A percentile compares a stretch with the other conserved stretches of the same genome.
Evolutionary conservation across 23 tunicate genomes (phyloP).

Genomic region (Phallusia fumigata): DNA sequence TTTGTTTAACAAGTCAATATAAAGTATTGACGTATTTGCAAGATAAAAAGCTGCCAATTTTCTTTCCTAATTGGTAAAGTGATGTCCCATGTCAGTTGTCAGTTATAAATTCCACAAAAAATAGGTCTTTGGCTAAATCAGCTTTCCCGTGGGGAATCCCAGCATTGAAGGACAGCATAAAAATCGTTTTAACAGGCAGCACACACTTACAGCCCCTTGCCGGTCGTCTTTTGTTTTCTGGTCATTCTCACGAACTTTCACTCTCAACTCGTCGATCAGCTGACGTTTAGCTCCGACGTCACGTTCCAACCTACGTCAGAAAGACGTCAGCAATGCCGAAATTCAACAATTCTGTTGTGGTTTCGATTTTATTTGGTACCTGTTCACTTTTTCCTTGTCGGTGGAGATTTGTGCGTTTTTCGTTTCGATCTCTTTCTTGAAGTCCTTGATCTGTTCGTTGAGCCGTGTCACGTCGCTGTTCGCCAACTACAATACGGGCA

Average conservation of each 20-base stretch:
- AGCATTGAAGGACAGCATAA: background rate
- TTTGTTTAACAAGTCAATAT: too few species aligned
- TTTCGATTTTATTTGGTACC: constrained; percentile 16
- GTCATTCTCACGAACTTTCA: constrained; percentile 56
- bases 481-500: constrained; percentile 35
- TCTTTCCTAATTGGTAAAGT: too few species aligned
- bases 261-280: constrained; percentile 84
- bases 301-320: constrained; percentile 62
- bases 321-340: background rate
- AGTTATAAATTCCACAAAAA: too few species aligned
- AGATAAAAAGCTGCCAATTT: too few species aligned
- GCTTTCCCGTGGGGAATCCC: too few species aligned
- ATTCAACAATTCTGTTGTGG: background rate
- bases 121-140: too few species aligned
- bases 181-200: background rate
- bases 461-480: constrained; percentile 43
- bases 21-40: too few species aligned
- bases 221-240: constrained; percentile 36
- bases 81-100: too few species aligned
- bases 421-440: constrained; percentile 59
- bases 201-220: constrained; percentile 32
- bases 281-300: constrained; percentile 85
- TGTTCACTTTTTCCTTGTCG: constrained; percentile 68
- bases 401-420: constrained; percentile 49
- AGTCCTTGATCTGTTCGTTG: constrained; percentile 58